These are phyloP conservation scores for Unio pictorum DNA, from an alignment of 2,888 invertebrate genomes.

Conservation along the genomic window DNA sequence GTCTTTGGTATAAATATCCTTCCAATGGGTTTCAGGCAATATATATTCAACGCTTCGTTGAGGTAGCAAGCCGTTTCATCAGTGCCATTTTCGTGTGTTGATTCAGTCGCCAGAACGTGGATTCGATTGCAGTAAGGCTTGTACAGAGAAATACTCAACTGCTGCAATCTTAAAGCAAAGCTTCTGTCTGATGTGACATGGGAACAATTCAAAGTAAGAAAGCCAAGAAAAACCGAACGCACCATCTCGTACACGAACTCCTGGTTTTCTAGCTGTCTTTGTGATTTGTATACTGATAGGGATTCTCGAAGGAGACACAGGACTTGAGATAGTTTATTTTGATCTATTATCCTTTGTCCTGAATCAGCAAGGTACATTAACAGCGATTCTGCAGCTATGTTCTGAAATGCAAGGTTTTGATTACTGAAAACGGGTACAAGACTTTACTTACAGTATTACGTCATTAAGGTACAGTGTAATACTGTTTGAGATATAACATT, in stretches of 20 bases:
- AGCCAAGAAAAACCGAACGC: slow-evolving; percentile 13
- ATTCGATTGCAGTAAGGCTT: slow-evolving; percentile 19
- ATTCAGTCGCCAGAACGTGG: slow-evolving; percentile 1
- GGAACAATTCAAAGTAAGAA: slow-evolving; percentile 12
- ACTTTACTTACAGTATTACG: too few relatives aligned
- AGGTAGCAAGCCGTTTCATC: slow-evolving; percentile 6
- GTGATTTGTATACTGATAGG: slow-evolving; percentile 13
- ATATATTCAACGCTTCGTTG: slow-evolving; percentile 1
- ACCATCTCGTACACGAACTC: slow-evolving; percentile 16
- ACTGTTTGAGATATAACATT: too few relatives aligned
- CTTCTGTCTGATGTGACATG: slow-evolving; percentile 7
- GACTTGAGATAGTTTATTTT: slow-evolving; percentile 4
- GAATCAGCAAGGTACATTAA: slow-evolving; percentile 12
- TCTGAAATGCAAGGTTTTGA: slow-evolving; percentile 2
- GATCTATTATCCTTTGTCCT: slow-evolving; percentile 1
- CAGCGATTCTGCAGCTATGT: slow-evolving; percentile 14
- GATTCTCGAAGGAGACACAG: slow-evolving; percentile 6
- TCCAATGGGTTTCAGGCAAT: neutral
- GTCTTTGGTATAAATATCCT: slow-evolving; percentile 3
- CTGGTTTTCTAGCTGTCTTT: slow-evolving; percentile 7
- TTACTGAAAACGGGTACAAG: too few relatives aligned
- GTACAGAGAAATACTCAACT: slow-evolving; percentile 14
- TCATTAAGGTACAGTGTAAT: too few relatives aligned
- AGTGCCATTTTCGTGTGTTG: slow-evolving; percentile 2
- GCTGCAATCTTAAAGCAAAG: slow-evolving; percentile 8